phyloP scores from a whole-genome alignment of 64 coral and sea anemone species.

The Platygyra sinensis region DNA sequence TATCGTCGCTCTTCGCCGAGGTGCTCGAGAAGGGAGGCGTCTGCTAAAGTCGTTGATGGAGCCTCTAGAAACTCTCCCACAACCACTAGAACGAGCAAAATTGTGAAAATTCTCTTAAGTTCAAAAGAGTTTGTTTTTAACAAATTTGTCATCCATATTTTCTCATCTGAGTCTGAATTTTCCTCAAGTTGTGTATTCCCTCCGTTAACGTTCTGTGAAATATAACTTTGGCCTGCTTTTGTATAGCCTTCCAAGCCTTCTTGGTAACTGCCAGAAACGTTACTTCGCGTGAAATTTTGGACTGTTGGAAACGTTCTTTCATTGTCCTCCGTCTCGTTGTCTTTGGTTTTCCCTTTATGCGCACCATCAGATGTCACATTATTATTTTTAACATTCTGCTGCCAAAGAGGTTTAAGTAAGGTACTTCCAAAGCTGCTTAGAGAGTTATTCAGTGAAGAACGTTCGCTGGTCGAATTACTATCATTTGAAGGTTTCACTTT shows the following conservation, averaged over 20 bases:
- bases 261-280: not conserved
- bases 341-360: not conserved
- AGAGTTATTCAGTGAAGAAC: not conserved
- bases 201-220: not conserved
- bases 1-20: conserved; percentile 92
- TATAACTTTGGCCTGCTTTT: not conserved
- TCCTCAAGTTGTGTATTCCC: not conserved
- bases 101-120: conserved; percentile 85
- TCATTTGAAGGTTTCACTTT: not conserved
- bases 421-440: not conserved
- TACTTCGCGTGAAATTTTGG: not conserved
- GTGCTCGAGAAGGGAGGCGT: conserved; percentile 87
- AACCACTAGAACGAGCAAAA: conserved; percentile 89
- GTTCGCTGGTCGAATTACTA: not conserved
- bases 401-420: not conserved
- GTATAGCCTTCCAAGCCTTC: too few relatives aligned
- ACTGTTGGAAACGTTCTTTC: not conserved
- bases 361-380: not conserved
- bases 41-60: conserved; percentile 87
- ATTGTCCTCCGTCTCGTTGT: not conserved
- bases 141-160: conserved; percentile 79
- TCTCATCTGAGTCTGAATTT: not conserved
- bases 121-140: conserved; percentile 89
- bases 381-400: not conserved
- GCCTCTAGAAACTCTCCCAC: conserved; percentile 98